Conservation (phyloP, 2,797 vertebrate species). For the Buceros bicornis region DNA sequence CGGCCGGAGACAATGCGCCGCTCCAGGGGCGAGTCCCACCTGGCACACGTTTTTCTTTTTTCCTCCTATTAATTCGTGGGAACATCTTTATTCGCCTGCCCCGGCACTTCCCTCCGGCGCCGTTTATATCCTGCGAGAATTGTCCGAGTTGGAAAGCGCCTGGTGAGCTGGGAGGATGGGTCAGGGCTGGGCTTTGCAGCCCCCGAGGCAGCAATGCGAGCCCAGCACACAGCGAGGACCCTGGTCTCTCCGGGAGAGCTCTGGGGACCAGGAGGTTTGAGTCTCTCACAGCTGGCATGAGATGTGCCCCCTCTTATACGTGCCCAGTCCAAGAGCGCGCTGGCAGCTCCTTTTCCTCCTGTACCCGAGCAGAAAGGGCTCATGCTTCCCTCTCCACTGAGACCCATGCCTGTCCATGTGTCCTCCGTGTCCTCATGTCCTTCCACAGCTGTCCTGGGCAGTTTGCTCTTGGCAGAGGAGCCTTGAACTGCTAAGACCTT, state of each 20-base stretch:
- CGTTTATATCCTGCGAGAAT: not conserved
- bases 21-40: not conserved
- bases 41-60: constrained; percentile 6
- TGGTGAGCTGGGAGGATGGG: not conserved
- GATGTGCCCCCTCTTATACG: rapidly evolving
- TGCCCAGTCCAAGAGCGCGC: not conserved
- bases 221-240: not conserved
- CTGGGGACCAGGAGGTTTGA: not conserved
- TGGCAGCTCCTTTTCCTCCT: not conserved
- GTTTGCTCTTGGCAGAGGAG: not conserved
- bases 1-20: not conserved
- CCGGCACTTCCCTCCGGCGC: not conserved
- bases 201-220: not conserved
- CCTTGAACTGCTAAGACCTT: not conserved
- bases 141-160: not conserved
- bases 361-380: not conserved
- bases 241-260: rapidly evolving
- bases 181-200: not conserved
- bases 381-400: not conserved
- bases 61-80: constrained; percentile 24
- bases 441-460: not conserved
- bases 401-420: not conserved
- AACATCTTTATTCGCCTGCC: constrained; percentile 24
- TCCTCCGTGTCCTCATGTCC: not conserved
- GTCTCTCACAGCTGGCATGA: not conserved